phyloP scores from a whole-genome alignment of 2,797 vertebrate genomes.

The Acridotheres tristis region DNA sequence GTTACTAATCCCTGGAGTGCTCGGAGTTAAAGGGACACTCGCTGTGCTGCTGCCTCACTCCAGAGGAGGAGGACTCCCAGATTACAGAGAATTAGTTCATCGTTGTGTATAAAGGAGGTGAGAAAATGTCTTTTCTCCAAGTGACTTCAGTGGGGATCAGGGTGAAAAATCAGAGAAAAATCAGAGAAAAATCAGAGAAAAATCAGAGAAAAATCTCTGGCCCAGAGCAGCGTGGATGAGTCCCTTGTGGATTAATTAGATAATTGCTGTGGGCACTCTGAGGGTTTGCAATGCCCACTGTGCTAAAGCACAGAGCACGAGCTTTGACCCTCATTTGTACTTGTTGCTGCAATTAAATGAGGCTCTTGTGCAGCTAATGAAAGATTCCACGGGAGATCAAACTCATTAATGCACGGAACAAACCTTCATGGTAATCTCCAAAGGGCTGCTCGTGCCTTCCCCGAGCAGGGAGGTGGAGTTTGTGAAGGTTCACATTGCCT shows the following conservation, averaged over 20 bases:
- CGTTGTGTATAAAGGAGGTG: background rate
- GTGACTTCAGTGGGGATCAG: background rate
- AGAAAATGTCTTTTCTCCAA: background rate
- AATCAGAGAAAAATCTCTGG: too few species aligned
- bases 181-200: too few species aligned
- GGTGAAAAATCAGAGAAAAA: background rate
- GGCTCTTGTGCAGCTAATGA: background rate
- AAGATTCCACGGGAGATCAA: background rate
- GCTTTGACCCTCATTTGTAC: background rate
- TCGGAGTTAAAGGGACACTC: background rate
- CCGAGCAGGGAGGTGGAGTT: too few species aligned
- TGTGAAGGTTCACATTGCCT: accelerated
- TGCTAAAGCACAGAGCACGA: background rate
- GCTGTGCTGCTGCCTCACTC: too few species aligned
- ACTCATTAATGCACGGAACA: background rate
- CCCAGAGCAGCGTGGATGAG: background rate
- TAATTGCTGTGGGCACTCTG: background rate
- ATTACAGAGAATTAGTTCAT: background rate
- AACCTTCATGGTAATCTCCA: accelerated
- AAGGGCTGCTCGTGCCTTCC: background rate
- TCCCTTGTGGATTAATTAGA: background rate
- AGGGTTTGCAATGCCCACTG: background rate
- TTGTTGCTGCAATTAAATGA: background rate
- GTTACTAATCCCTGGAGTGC: background rate
- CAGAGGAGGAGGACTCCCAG: background rate